A percentile compares a stretch with the other conserved stretches of the same genome.
Conservation (phyloP, 2,888 invertebrate genomes). For the Junonia oenone region DNA sequence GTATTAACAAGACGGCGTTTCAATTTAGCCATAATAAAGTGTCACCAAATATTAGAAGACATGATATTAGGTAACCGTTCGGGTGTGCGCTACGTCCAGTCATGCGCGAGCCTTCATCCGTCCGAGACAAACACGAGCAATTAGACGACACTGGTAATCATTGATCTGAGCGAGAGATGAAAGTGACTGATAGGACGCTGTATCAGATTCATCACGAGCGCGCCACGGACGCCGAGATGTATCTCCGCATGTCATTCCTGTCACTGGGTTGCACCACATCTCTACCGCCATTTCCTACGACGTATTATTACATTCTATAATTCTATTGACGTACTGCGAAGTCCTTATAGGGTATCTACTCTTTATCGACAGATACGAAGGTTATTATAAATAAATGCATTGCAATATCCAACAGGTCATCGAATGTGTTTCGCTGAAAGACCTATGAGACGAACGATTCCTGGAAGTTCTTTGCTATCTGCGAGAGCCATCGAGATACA, state of each 20-base stretch:
- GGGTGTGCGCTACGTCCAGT: constrained; percentile 40
- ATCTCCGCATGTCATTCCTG: constrained; percentile 54
- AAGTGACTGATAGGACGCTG: constrained; percentile 60
- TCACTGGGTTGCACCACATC: constrained; percentile 40
- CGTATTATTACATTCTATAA: background rate
- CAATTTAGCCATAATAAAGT: constrained; percentile 17
- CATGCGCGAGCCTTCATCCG: constrained; percentile 60
- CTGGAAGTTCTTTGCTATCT: constrained; percentile 8
- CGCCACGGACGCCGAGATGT: constrained; percentile 39
- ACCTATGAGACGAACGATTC: constrained; percentile 3
- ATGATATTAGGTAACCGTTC: constrained; percentile 31
- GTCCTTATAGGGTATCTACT: background rate
- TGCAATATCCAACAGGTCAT: background rate
- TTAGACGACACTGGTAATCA: constrained; percentile 72
- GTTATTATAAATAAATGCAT: background rate
- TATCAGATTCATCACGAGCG: constrained; percentile 35
- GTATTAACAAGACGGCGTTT: background rate
- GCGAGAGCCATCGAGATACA: constrained; percentile 12
- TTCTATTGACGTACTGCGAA: background rate
- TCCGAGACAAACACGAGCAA: constrained; percentile 64
- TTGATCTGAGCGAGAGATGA: constrained; percentile 73
- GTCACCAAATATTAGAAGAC: constrained; percentile 32
- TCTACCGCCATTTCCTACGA: constrained; percentile 9
- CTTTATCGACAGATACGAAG: background rate
- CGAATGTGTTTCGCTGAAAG: background rate